phyloP scores from a whole-genome alignment of 2,113 vertebrate genomes.

The Trogon surrucura region DNA sequence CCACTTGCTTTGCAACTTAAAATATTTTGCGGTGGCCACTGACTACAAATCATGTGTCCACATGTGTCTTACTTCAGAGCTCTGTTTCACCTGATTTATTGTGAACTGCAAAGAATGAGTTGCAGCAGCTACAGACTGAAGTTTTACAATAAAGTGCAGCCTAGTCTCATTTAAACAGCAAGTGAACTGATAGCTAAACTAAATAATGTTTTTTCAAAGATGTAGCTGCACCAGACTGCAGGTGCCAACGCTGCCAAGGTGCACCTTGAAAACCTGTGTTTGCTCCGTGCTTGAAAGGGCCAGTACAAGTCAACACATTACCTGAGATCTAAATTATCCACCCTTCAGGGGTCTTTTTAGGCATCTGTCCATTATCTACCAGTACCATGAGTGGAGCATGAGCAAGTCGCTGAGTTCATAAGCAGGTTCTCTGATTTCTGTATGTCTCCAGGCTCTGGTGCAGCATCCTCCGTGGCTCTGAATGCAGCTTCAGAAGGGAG shows the following conservation, averaged over 20 bases:
- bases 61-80: neutral
- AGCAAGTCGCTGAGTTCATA: neutral
- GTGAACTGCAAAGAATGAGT: neutral
- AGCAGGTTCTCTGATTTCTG: neutral
- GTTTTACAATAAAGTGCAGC: neutral
- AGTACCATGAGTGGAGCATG: neutral
- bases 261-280: neutral
- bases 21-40: neutral
- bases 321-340: neutral
- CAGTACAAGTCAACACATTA: neutral
- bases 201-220: neutral
- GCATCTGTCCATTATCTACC: neutral
- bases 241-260: fast-evolving
- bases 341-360: neutral
- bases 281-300: neutral
- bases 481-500: neutral
- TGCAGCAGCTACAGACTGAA: neutral
- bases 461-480: neutral
- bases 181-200: neutral
- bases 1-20: neutral
- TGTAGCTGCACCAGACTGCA: neutral
- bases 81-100: neutral
- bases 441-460: neutral
- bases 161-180: neutral
- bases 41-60: neutral